phyloP scores from a whole-genome alignment of 1,140 invertebrate species.

The Penaeus indicus region DNA sequence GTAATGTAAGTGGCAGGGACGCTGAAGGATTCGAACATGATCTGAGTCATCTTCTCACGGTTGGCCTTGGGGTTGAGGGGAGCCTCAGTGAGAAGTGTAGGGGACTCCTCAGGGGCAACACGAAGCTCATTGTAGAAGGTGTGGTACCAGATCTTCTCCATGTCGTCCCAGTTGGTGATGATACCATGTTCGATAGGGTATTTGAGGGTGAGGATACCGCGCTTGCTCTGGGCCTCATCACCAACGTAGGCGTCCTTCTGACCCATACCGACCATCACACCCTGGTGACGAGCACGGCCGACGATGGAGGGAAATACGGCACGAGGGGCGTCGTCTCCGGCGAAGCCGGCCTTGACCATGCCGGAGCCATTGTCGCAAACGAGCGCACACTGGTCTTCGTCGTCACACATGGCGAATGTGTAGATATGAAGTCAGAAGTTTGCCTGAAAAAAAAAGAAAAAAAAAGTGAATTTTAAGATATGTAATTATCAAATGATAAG shows the following conservation, averaged over 20 bases:
- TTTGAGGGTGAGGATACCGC: slow-evolving; percentile 91
- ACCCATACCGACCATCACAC: slow-evolving; percentile 94
- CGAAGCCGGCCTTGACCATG: slow-evolving; percentile 79
- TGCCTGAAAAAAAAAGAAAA: too few species aligned
- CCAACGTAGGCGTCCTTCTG: slow-evolving; percentile 92
- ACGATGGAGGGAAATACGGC: slow-evolving; percentile 79
- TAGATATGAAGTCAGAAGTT: too few species aligned
- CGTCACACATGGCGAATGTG: too few species aligned
- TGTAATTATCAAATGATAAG: too few species aligned
- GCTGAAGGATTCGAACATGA: slow-evolving; percentile 75
- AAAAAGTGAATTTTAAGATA: too few species aligned
- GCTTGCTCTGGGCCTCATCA: slow-evolving; percentile 93
- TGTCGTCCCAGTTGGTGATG: slow-evolving; percentile 97
- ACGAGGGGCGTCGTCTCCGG: slow-evolving; percentile 78
- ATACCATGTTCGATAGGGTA: slow-evolving; percentile 96
- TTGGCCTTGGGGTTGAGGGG: slow-evolving; percentile 93
- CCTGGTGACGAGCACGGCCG: slow-evolving; percentile 75
- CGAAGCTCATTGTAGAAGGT: slow-evolving; percentile 95
- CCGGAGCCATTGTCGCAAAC: slow-evolving; percentile 77
- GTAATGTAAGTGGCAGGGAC: neutral
- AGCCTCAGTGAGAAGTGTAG: slow-evolving; percentile 91
- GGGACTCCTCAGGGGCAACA: slow-evolving; percentile 94
- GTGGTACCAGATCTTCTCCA: slow-evolving; percentile 98
- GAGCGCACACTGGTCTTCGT: slow-evolving; percentile 69
- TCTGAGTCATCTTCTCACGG: slow-evolving; percentile 80